These are phyloP conservation scores for Rhinogobius similis DNA, from an alignment of 2,113 vertebrate species.

Conservation along the genomic window DNA sequence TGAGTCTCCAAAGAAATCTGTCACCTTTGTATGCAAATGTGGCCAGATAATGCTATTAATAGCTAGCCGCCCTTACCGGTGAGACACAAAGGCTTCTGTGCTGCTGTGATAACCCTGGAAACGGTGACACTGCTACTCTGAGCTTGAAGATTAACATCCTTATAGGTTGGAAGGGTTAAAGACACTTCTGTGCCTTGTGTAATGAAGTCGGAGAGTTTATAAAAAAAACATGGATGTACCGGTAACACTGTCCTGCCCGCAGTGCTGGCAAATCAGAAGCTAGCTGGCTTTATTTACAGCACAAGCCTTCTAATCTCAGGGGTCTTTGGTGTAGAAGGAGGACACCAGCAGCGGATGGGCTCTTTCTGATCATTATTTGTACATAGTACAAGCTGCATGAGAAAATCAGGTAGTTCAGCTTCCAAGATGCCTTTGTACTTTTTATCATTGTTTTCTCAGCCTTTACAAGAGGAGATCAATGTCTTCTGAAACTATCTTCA, in stretches of 20 bases:
- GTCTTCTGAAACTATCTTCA: conserved; percentile 8
- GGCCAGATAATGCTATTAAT: conserved; percentile 42
- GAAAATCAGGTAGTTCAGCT: conserved; percentile 52
- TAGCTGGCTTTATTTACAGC: conserved; percentile 69
- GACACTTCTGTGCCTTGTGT: conserved; percentile 12
- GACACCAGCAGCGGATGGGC: conserved; percentile 60
- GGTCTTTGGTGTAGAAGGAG: conserved; percentile 67
- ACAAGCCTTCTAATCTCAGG: conserved; percentile 68
- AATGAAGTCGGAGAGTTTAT: conserved; percentile 10
- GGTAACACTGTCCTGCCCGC: neutral
- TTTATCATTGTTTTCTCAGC: conserved; percentile 55
- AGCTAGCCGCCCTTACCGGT: conserved; percentile 23
- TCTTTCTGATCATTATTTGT: conserved; percentile 68
- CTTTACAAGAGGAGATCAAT: neutral
- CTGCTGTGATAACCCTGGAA: conserved; percentile 24
- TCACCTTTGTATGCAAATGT: conserved; percentile 49
- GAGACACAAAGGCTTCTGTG: conserved; percentile 10
- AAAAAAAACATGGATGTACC: conserved; percentile 23
- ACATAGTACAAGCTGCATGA: conserved; percentile 53
- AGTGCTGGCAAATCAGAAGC: conserved; percentile 53
- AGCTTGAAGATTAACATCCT: conserved; percentile 5
- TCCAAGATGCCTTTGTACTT: conserved; percentile 52
- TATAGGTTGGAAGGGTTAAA: neutral
- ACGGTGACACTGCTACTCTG: conserved; percentile 6
- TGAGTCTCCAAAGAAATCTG: conserved; percentile 17